A percentile compares a stretch with the other conserved stretches of the same genome.
Evolutionary conservation across 2,888 invertebrate species (phyloP).

Genomic region (Scaptomyza parva): DNA sequence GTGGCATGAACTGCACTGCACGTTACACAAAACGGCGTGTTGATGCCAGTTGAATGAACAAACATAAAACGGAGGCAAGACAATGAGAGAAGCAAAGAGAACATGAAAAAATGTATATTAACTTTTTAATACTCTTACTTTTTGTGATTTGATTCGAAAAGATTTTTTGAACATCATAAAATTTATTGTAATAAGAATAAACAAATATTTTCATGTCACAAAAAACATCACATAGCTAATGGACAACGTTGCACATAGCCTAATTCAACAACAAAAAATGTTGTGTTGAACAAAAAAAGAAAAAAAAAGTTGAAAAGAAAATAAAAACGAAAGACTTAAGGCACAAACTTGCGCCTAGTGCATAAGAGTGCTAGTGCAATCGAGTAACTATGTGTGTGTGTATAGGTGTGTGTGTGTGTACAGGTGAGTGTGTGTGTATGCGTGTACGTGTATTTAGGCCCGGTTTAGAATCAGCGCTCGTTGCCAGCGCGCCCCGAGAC

Average conservation of each 20-base stretch:
- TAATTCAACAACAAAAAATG: conserved; percentile 32
- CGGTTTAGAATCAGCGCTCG: conserved; percentile 72
- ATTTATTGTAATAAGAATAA: too few relatives aligned
- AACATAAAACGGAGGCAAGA: conserved; percentile 40
- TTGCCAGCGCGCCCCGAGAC: conserved; percentile 56
- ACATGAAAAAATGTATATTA: too few relatives aligned
- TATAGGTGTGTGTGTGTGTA: conserved; percentile 2
- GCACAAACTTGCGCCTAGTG: conserved; percentile 64
- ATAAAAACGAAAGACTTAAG: conserved; percentile 72
- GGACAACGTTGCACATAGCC: conserved; percentile 7
- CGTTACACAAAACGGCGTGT: conserved; percentile 71
- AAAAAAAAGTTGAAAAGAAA: not conserved
- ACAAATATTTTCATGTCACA: not conserved
- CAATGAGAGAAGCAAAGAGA: conserved; percentile 6
- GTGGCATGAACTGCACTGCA: conserved; percentile 46
- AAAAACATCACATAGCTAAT: conserved; percentile 2
- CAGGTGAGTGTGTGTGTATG: conserved; percentile 8
- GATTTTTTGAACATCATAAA: too few relatives aligned
- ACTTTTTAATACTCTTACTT: conserved; percentile 6
- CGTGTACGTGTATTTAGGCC: conserved; percentile 60
- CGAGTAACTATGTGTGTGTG: not conserved
- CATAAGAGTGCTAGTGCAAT: conserved; percentile 10
- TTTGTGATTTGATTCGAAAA: too few relatives aligned
- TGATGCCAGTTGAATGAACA: conserved; percentile 75
- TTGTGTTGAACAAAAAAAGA: conserved; percentile 9